These are phyloP conservation scores for Sarcophaga subvicina DNA, from an alignment of 2,888 invertebrate genomes.

Conservation along the genomic window DNA sequence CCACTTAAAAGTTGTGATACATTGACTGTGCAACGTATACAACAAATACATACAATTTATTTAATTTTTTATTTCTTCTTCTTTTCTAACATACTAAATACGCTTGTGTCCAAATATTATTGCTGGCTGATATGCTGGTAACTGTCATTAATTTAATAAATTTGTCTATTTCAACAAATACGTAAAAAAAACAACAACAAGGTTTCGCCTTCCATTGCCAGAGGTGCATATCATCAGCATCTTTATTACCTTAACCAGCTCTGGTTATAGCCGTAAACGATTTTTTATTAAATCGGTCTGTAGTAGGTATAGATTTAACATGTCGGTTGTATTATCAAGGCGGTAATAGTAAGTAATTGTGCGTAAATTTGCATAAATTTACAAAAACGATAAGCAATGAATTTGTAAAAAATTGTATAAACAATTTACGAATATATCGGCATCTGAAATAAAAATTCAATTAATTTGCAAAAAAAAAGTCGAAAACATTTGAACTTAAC, in stretches of 20 bases:
- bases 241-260: constrained; percentile 8
- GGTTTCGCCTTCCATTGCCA: constrained; percentile 19
- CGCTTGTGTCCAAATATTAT: constrained; percentile 5
- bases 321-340: constrained; percentile 21
- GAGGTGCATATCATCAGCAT: neutral
- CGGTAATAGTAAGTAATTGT: constrained; percentile 24
- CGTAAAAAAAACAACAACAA: constrained; percentile 34
- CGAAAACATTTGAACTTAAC: too few species aligned
- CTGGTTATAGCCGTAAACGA: constrained; percentile 38
- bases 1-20: too few species aligned
- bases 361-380: constrained; percentile 55
- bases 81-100: too few species aligned
- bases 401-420: too few species aligned
- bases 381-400: constrained; percentile 11
- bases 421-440: too few species aligned
- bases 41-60: too few species aligned
- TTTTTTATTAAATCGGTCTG: constrained; percentile 13
- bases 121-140: constrained; percentile 25
- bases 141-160: constrained; percentile 56
- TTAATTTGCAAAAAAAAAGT: too few species aligned
- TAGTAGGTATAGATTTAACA: constrained; percentile 24
- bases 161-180: constrained; percentile 56
- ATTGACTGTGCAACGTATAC: too few species aligned
- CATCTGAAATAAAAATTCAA: too few species aligned
- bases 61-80: too few species aligned